Conservation (phyloP, 2,113 vertebrate genomes). For the Leucosticte australis region DNA sequence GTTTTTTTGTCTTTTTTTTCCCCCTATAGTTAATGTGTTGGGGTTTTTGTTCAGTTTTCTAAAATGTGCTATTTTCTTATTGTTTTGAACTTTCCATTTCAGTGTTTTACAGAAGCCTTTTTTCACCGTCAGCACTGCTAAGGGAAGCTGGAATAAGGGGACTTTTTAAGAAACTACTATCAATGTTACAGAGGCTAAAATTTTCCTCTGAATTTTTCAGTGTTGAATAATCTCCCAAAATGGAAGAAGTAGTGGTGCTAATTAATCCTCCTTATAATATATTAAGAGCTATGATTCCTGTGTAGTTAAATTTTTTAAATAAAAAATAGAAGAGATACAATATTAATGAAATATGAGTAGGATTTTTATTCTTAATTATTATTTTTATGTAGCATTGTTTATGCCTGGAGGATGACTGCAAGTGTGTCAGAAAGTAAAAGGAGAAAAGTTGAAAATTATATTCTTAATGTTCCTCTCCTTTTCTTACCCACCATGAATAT, state of each 20-base stretch:
- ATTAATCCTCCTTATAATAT: neutral
- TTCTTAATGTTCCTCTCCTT: neutral
- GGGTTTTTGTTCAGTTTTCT: fast-evolving
- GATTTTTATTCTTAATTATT: neutral
- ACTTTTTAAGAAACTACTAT: neutral
- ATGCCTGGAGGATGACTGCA: neutral
- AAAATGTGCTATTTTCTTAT: neutral
- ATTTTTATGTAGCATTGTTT: neutral
- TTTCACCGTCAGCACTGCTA: neutral
- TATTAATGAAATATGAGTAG: neutral
- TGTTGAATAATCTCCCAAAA: neutral
- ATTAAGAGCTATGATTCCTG: neutral
- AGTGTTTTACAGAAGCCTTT: neutral
- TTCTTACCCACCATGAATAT: neutral
- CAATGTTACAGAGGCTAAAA: neutral
- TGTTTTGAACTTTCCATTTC: neutral
- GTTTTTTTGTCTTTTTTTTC: neutral
- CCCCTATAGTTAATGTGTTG: neutral
- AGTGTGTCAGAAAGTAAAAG: neutral
- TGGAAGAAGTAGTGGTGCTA: neutral
- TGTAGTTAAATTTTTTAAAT: neutral
- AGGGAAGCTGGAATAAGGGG: neutral
- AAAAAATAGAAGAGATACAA: neutral
- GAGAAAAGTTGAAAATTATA: neutral
- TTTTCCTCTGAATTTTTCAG: neutral